phyloP scores from a whole-genome alignment of 2,888 invertebrate species.

The Cantharis rufa region DNA sequence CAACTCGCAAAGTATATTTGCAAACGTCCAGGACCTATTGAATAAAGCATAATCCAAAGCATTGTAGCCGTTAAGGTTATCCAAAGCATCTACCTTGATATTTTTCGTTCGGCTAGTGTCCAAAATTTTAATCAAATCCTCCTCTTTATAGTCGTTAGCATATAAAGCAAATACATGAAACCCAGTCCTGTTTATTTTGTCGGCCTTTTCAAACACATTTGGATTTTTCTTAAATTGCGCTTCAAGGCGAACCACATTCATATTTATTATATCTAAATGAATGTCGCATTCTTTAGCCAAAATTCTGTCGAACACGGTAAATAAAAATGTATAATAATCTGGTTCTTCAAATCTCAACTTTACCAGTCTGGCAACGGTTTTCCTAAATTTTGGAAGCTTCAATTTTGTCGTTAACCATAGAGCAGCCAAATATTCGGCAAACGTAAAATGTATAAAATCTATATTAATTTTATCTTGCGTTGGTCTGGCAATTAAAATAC shows the following conservation, averaged over 20 bases:
- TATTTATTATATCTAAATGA: neutral
- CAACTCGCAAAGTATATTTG: neutral
- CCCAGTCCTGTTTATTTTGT: neutral
- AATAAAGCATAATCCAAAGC: neutral
- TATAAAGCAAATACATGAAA: neutral
- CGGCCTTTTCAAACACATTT: neutral
- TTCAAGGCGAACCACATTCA: neutral
- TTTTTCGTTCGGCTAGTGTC: neutral
- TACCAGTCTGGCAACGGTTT: neutral
- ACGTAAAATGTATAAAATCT: neutral
- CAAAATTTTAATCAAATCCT: neutral
- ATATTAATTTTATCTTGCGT: neutral
- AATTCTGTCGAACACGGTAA: neutral
- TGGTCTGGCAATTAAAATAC: neutral
- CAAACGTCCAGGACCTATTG: neutral
- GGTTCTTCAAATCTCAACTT: neutral
- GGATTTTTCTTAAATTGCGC: neutral
- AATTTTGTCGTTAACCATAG: neutral
- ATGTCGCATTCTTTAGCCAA: neutral
- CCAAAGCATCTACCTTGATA: neutral
- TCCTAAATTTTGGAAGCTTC: neutral
- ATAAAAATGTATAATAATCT: neutral
- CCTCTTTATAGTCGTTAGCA: neutral
- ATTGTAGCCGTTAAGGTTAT: neutral
- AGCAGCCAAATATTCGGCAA: neutral